Conservation (phyloP, 2,797 vertebrate species). For the Silurus lanzhouensis region DNA sequence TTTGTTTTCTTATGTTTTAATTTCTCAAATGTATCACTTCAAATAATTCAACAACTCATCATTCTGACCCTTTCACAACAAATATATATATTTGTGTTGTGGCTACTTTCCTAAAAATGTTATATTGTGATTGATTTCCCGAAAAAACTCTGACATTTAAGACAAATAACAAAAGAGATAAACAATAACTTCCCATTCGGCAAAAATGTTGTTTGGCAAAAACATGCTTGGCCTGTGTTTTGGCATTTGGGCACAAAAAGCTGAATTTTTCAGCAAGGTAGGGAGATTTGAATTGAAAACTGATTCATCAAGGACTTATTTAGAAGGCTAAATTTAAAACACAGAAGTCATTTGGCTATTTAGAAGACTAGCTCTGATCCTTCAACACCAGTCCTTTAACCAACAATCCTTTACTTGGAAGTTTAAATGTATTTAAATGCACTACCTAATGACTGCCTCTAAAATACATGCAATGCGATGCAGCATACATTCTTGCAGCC, state of each 20-base stretch:
- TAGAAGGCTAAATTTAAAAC: not conserved
- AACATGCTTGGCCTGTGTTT: not conserved
- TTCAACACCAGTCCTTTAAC: not conserved
- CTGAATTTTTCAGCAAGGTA: not conserved
- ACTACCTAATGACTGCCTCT: slow-evolving; percentile 21
- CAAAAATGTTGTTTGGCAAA: not conserved
- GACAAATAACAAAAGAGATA: not conserved
- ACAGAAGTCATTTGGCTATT: slow-evolving; percentile 1
- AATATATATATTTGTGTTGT: not conserved
- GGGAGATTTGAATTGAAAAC: not conserved
- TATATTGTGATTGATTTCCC: not conserved
- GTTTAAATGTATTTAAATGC: slow-evolving; percentile 32
- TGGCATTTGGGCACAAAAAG: not conserved
- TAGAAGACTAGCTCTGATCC: not conserved
- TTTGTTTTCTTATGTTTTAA: not conserved
- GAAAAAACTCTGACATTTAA: not conserved
- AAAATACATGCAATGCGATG: not conserved
- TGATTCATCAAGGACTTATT: not conserved
- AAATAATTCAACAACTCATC: not conserved
- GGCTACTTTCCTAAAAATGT: not conserved
- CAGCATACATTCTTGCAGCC: slow-evolving; percentile 47
- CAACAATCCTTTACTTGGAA: slow-evolving; percentile 13
- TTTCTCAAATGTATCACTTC: not conserved
- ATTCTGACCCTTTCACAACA: not conserved
- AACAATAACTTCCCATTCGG: not conserved